phyloP scores from a whole-genome alignment of 2,888 invertebrate genomes.

The Ligdia adustata region DNA sequence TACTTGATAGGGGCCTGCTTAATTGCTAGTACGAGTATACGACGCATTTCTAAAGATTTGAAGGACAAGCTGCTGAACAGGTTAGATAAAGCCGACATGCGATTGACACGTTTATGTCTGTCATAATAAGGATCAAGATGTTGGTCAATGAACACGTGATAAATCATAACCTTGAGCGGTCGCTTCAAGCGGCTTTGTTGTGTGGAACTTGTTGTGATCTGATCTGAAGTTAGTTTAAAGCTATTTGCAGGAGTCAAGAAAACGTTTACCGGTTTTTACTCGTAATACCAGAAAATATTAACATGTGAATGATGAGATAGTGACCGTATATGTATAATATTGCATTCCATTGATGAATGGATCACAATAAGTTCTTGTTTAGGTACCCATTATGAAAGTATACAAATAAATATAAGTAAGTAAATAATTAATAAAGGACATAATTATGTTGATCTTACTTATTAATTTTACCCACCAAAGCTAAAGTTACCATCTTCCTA shows the following conservation, averaged over 20 bases:
- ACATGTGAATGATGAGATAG: neutral
- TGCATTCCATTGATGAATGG: no score
- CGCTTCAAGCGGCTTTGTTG: constrained; percentile 23
- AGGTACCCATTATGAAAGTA: no score
- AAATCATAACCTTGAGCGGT: constrained; percentile 11
- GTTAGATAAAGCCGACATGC: constrained; percentile 9
- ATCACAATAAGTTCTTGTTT: no score
- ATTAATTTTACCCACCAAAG: no score
- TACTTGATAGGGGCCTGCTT: constrained; percentile 36
- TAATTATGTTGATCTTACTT: no score
- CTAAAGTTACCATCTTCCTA: no score
- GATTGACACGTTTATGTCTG: constrained; percentile 19
- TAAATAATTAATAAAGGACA: no score
- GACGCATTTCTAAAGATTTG: constrained; percentile 16
- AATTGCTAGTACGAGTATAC: constrained; percentile 25
- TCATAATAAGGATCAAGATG: constrained; percentile 1
- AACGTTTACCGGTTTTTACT: no score
- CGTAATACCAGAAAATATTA: no score
- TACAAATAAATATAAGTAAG: no score
- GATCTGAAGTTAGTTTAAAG: constrained; percentile 11
- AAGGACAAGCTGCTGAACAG: constrained; percentile 15
- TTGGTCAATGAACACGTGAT: constrained; percentile 7
- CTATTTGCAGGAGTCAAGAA: no score
- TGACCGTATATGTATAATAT: neutral
- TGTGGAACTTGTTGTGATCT: neutral